Conservation (phyloP, 64 coral and sea anemone genomes). For the Astreopora myriophthalma region DNA sequence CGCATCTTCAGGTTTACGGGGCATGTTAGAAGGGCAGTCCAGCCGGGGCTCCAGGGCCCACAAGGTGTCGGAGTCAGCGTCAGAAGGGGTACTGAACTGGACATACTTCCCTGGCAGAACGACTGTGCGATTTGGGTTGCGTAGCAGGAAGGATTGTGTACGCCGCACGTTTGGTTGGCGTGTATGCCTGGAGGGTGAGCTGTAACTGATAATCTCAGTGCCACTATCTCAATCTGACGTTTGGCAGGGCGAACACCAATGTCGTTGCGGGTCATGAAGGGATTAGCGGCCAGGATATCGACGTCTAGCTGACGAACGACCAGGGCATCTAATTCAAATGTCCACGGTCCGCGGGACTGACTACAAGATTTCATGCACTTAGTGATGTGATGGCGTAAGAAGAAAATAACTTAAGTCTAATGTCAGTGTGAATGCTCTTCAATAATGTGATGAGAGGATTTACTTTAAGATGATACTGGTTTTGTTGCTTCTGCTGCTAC, state of each 20-base stretch:
- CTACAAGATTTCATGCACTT: no score
- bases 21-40: background rate
- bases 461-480: no score
- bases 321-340: conserved; percentile 43
- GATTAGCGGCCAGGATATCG: no score
- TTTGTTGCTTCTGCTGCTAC: no score
- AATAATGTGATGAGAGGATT: no score
- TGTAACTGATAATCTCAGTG: background rate
- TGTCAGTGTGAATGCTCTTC: no score
- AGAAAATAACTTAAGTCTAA: no score
- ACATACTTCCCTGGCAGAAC: background rate
- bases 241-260: conserved; percentile 20
- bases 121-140: background rate
- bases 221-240: conserved; percentile 31
- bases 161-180: background rate
- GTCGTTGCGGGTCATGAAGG: conserved; percentile 22
- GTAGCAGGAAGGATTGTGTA: background rate
- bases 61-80: background rate
- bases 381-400: no score
- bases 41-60: background rate
- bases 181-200: no score
- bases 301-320: conserved; percentile 19
- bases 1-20: background rate
- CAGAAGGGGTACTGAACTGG: background rate
- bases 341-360: background rate